Conservation (phyloP, 2,113 vertebrate genomes). For the Galemys pyrenaicus region DNA sequence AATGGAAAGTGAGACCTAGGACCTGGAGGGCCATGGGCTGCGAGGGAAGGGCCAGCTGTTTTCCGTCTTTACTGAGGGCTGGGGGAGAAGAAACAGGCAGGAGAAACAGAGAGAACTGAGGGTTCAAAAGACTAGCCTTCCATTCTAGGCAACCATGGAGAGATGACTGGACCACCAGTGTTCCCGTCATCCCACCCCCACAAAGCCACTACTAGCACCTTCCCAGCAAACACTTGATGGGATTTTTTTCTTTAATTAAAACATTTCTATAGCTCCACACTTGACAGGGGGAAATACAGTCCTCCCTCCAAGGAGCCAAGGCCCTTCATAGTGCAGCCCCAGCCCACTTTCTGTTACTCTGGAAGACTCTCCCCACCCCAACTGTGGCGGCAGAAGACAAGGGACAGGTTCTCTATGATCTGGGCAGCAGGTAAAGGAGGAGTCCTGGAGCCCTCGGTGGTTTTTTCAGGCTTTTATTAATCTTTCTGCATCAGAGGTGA, state of each 20-base stretch:
- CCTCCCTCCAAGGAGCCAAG: constrained; percentile 23
- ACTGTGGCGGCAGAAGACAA: too few relatives aligned
- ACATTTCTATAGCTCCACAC: constrained; percentile 34
- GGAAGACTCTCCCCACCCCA: neutral
- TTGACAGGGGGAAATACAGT: constrained; percentile 9
- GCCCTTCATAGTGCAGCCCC: neutral
- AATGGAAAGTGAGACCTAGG: neutral
- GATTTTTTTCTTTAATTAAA: constrained; percentile 69
- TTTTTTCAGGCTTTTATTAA: too few relatives aligned
- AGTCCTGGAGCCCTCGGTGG: too few relatives aligned
- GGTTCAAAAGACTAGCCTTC: constrained; percentile 36
- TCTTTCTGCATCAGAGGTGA: too few relatives aligned
- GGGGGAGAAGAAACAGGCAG: constrained; percentile 59
- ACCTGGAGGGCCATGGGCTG: constrained; percentile 26
- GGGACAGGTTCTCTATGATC: too few relatives aligned
- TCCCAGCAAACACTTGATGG: constrained; percentile 46
- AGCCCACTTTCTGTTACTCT: neutral
- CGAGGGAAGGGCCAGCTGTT: constrained; percentile 54
- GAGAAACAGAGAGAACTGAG: constrained; percentile 21
- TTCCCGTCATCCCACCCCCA: neutral
- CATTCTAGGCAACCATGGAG: neutral
- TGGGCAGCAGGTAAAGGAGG: too few relatives aligned
- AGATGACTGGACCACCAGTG: neutral
- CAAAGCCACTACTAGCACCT: neutral
- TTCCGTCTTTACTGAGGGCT: constrained; percentile 53